Evolutionary conservation across 2,888 invertebrate species (phyloP), one percentile per base, ranked within the genome.

Genomic region (Boloria euphrosyne): DNA sequence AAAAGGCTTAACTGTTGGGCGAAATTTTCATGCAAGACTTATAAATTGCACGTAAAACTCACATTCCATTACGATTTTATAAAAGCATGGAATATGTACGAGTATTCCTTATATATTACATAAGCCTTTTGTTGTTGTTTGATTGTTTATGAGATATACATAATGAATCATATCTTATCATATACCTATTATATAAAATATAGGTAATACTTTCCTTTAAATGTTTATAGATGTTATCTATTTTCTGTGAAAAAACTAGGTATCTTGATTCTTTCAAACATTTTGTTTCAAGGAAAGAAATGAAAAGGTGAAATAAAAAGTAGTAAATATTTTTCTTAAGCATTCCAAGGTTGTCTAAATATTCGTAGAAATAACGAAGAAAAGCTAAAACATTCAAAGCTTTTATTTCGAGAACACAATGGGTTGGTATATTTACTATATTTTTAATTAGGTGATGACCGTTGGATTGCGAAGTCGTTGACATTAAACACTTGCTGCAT

Each of bases 251-350:
- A 46, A 46, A 57, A n/a, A 13, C 5, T 46, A 57, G 22, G n/a
- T 22, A 46, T 22, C n/a, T 57, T n/a, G 10, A n/a, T 4, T 22
- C 22, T 22, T 44, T 46, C 27, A 22, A 22, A n/a, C 22, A 57
- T 57, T 57, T 57, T 57, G 44, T 44, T 27, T 46, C 57, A 57
- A 57, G 57, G 57, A 22, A 57, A 57, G n/a, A n/a, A 38, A 38
- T 10, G 6, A 13, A 57, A 46, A 55, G 46, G 44, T 57, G 22
- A 16, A 57, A 46, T 57, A 46, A 22, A 22, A 22, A 46, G 27
- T 14, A 17, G 16, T 38, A 18, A 59, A 17, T 27, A 49, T 27
- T 58, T 14, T 7, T 13, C 10, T 46, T 27, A 27, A 31, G 27
- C n/a, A 49, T 13, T 31, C 13, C 59, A 49, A 59, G 59, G 59